A percentile compares a stretch with the other conserved stretches of the same genome.
Conservation (phyloP, 2,113 vertebrate genomes). For the Chionodraco myersi region DNA sequence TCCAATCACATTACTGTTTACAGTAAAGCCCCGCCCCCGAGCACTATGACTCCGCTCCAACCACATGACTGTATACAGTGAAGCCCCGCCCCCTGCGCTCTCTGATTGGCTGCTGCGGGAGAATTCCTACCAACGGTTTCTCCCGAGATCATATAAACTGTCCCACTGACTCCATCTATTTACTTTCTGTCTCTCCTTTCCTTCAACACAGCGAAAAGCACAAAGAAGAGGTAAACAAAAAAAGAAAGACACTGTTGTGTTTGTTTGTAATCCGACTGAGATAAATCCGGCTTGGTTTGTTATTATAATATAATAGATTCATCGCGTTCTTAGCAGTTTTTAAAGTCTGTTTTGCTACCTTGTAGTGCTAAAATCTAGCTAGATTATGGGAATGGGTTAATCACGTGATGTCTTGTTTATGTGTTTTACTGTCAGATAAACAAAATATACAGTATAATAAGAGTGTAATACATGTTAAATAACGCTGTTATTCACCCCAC, state of each 20-base stretch:
- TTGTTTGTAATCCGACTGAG: not conserved
- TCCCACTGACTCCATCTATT: not conserved
- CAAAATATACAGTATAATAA: too few species aligned
- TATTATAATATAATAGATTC: not conserved
- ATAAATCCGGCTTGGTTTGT: fast-evolving
- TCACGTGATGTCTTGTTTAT: constrained; percentile 54
- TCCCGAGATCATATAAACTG: constrained; percentile 47
- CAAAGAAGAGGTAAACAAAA: constrained; percentile 47
- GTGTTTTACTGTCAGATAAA: not conserved
- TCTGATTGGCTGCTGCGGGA: constrained; percentile 59
- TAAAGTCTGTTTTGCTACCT: not conserved
- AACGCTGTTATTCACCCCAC: not conserved
- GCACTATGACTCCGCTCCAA: constrained; percentile 48
- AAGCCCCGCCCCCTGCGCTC: constrained; percentile 24
- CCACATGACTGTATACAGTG: too few species aligned
- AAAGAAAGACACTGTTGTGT: fast-evolving
- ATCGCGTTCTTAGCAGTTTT: not conserved
- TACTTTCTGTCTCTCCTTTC: fast-evolving
- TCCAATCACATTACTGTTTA: constrained; percentile 27
- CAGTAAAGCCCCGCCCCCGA: constrained; percentile 35
- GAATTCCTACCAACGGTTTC: not conserved
- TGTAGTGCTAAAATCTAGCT: constrained; percentile 15
- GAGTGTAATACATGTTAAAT: fast-evolving
- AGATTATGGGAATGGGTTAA: not conserved
- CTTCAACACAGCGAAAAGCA: fast-evolving